Base-by-base conservation (phyloP, 2,113 vertebrate genomes). In the Spea multiplicata region DNA sequence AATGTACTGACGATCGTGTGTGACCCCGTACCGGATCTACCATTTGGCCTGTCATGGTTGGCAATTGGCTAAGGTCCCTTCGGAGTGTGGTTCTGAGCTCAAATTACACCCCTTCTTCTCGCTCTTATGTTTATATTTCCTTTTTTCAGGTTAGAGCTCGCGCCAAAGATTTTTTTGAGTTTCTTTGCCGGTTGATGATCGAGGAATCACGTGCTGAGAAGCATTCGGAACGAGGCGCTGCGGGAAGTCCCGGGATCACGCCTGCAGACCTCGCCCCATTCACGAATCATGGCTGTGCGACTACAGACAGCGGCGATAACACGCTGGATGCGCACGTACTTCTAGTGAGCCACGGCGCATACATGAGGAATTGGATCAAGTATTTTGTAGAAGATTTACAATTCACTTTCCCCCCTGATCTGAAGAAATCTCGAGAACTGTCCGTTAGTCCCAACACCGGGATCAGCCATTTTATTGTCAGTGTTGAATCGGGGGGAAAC, bases 341-440 rank as follows among this genome's bases (percentile, higher is more conserved):
- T 77, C 91, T 94, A 17, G 96, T 99, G 84, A 97, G 95, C 86
- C 97, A 99, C 0, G 96, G 97, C 0, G 95, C 94, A 3, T 99
- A 94, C 86, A 97, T 99, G 89, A 94, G 90, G 10, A 91, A 91
- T 50, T 94, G 94, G 83, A 75, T 95, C 16, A 85, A 79, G 76
- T 95, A 98, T 88, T 90, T 99, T 5, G 87, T 98, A 74, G 94
- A 93, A 44, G 93, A 96, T 75, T 88, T 96, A 5, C 78, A 83
- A 57, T 95, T 96, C 80, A 81, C 84, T 48, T 86, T 96, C 57
- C 95, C 96, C 4, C 59, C 81, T 0, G 75, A 87, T 16, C 75
- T 90, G 68, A 93, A 90, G 83, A 88, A 88, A 84, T 91, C 90
- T 0, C 93, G 96, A 47, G 69, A 95, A 52, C 88, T 88, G 5